Percentiles rank a stretch among this genome's conserved stretches.
Evolutionary conservation across 2,797 vertebrate genomes (phyloP).

Genomic region (Tauraco hartlaubi): DNA sequence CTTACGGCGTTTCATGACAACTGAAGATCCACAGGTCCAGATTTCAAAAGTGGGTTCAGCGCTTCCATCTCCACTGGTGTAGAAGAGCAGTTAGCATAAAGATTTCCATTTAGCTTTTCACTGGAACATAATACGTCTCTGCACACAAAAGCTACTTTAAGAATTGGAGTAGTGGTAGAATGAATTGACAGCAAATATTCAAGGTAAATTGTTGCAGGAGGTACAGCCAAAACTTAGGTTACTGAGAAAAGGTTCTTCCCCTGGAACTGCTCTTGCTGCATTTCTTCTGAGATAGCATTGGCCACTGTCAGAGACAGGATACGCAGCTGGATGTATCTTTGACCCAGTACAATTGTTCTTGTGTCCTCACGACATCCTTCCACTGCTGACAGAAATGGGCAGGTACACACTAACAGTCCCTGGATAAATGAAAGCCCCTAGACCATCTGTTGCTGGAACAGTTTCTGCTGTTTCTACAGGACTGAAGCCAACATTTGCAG

Average conservation of each 20-base stretch:
- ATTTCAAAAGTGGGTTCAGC: background rate
- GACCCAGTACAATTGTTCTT: background rate
- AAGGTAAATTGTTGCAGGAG: background rate
- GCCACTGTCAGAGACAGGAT: background rate
- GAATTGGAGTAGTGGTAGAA: background rate
- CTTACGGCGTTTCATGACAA: background rate
- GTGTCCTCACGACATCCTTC: background rate
- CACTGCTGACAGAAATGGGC: background rate
- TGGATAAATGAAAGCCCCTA: background rate
- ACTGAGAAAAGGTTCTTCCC: background rate
- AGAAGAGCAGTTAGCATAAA: background rate
- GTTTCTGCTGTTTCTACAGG: conserved; percentile 11
- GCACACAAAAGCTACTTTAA: background rate
- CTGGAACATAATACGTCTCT: background rate
- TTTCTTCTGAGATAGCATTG: background rate
- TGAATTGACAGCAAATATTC: background rate
- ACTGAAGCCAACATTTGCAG: conserved; percentile 44
- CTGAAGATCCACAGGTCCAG: background rate
- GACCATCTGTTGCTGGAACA: background rate
- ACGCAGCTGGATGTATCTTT: background rate
- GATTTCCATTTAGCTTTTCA: background rate
- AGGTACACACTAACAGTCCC: background rate
- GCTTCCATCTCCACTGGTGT: background rate
- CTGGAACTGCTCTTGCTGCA: background rate
- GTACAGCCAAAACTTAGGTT: background rate